Evolutionary conservation across 2,113 vertebrate genomes (phyloP).

Genomic region (Ochotona curzoniae): DNA sequence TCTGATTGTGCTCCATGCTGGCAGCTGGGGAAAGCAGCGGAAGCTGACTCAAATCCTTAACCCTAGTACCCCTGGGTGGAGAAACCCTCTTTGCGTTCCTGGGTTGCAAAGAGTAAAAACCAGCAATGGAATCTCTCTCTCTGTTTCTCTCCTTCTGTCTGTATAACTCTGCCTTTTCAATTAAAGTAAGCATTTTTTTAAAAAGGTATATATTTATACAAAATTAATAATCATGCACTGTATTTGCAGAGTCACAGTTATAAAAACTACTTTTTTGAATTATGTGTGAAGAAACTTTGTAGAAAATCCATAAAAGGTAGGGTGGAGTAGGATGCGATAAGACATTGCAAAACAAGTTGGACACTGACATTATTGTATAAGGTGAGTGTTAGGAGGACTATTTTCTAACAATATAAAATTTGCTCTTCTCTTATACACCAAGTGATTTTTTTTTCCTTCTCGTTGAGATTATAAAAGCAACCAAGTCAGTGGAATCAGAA

Average conservation of each 20-base stretch:
- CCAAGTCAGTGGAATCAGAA: conserved; percentile 1
- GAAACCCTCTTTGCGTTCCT: no score
- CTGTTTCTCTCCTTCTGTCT: no score
- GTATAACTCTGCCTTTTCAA: no score
- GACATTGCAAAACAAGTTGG: background rate
- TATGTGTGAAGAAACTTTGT: background rate
- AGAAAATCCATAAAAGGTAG: background rate
- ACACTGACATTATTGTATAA: background rate
- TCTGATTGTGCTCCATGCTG: no score
- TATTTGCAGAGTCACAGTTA: background rate
- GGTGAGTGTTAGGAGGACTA: background rate
- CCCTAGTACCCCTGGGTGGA: no score
- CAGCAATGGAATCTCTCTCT: background rate
- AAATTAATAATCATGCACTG: background rate
- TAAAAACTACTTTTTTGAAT: conserved; percentile 25
- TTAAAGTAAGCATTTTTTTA: no score
- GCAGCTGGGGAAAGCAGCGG: no score
- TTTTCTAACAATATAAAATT: background rate
- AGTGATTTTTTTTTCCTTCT: background rate
- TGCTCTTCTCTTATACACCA: background rate
- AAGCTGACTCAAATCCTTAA: no score
- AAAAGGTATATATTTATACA: background rate
- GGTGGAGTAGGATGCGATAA: background rate
- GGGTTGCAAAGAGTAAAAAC: no score
- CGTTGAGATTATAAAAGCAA: background rate